These are phyloP conservation scores for Galagoides demidoff DNA, from an alignment of 2,797 vertebrate genomes.

Conservation along the genomic window DNA sequence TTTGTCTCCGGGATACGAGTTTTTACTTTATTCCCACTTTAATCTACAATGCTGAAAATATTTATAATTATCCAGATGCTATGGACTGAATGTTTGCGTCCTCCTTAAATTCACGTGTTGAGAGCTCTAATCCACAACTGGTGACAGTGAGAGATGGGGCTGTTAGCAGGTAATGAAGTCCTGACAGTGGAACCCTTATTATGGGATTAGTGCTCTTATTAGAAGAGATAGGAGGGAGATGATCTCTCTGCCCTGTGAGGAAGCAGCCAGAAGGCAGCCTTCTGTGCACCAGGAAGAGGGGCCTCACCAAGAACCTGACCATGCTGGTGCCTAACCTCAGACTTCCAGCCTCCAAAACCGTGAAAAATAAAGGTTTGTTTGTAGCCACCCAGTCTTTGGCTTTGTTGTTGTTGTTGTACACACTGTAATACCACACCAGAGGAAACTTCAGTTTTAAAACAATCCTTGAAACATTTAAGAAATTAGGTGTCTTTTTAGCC, in stretches of 20 bases:
- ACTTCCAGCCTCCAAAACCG: background rate
- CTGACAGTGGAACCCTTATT: background rate
- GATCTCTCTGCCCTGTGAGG: background rate
- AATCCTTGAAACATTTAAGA: background rate
- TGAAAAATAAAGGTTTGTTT: background rate
- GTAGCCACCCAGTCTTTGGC: background rate
- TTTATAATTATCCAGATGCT: background rate
- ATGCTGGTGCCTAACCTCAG: background rate
- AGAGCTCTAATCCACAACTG: background rate
- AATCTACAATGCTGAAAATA: background rate
- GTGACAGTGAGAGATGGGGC: background rate
- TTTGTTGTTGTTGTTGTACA: background rate
- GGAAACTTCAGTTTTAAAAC: slow-evolving; percentile 28
- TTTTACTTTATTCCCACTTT: slow-evolving; percentile 3
- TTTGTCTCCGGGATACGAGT: background rate
- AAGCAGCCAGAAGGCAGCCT: background rate
- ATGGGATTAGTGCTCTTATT: background rate
- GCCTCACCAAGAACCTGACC: background rate
- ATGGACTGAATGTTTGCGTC: background rate
- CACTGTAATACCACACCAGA: background rate
- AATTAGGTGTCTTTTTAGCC: background rate
- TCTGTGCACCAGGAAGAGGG: background rate
- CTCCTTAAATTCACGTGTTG: background rate
- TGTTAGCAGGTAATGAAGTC: background rate
- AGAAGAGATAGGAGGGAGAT: background rate